A percentile compares a stretch with the other conserved stretches of the same genome.
Evolutionary conservation across 2,113 vertebrate species (phyloP).

Genomic region (Tylochromis polylepis): DNA sequence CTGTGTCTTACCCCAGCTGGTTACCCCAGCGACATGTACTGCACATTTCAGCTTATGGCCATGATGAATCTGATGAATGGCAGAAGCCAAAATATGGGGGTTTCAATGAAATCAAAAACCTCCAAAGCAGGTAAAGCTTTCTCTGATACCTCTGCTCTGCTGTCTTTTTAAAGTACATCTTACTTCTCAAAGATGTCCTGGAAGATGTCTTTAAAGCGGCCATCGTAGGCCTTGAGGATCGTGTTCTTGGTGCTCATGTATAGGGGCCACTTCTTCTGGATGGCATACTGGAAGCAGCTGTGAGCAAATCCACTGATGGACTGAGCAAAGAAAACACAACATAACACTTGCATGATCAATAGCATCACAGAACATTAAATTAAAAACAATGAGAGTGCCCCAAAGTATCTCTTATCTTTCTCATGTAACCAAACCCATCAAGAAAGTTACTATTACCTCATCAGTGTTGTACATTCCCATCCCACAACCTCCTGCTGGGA

Average conservation of each 20-base stretch:
- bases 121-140: background rate
- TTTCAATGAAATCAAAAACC: background rate
- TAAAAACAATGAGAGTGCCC: background rate
- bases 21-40: background rate
- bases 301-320: constrained; percentile 94
- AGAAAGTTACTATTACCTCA: constrained; percentile 72
- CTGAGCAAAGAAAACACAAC: constrained; percentile 53
- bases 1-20: background rate
- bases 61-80: background rate
- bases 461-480: constrained; percentile 99
- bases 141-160: background rate
- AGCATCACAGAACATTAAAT: background rate
- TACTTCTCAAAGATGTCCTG: constrained; percentile 90
- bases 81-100: background rate
- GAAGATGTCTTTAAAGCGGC: constrained; percentile 96
- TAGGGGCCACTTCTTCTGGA: constrained; percentile 89
- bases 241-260: constrained; percentile 96
- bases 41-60: background rate
- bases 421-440: background rate
- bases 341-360: background rate
- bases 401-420: background rate
- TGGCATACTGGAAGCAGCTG: constrained; percentile 95
- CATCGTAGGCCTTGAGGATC: constrained; percentile 91
- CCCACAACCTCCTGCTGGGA: constrained; percentile 84
- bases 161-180: background rate